These are phyloP conservation scores for Linnaemya vulpina DNA, from an alignment of 2,888 invertebrate genomes.

Conservation along the genomic window DNA sequence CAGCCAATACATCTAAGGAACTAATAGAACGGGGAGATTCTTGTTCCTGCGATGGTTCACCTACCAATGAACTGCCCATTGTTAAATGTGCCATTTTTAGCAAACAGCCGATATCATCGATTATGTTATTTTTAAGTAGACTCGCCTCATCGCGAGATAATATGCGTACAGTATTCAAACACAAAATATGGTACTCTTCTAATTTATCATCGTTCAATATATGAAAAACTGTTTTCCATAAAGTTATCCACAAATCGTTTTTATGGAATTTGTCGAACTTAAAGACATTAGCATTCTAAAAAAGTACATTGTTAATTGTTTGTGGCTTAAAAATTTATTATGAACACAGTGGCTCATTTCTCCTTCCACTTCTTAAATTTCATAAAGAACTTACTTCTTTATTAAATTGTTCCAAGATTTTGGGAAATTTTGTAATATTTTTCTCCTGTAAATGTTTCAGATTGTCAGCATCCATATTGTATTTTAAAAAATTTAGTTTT, in stretches of 20 bases:
- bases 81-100: constrained; percentile 87
- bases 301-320: constrained; percentile 34
- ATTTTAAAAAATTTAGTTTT: constrained; percentile 7
- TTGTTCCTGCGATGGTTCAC: constrained; percentile 72
- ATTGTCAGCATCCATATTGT: constrained; percentile 79
- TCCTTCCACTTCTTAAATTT: constrained; percentile 22
- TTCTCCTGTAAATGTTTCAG: constrained; percentile 78
- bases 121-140: constrained; percentile 86
- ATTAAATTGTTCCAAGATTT: constrained; percentile 78
- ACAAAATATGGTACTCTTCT: constrained; percentile 75
- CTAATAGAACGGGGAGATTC: constrained; percentile 65
- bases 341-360: background rate
- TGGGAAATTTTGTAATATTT: constrained; percentile 76
- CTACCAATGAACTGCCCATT: constrained; percentile 76
- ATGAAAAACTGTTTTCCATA: constrained; percentile 81
- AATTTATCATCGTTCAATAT: constrained; percentile 78
- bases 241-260: constrained; percentile 80
- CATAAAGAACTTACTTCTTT: constrained; percentile 76
- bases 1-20: constrained; percentile 57
- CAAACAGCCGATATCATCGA: constrained; percentile 87
- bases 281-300: constrained; percentile 80
- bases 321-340: constrained; percentile 32
- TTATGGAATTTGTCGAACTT: constrained; percentile 80
- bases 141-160: constrained; percentile 90
- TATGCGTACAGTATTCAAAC: constrained; percentile 81